Evolutionary conservation across 2,888 invertebrate genomes (phyloP).

Genomic region (Alloscopus bannaensis): DNA sequence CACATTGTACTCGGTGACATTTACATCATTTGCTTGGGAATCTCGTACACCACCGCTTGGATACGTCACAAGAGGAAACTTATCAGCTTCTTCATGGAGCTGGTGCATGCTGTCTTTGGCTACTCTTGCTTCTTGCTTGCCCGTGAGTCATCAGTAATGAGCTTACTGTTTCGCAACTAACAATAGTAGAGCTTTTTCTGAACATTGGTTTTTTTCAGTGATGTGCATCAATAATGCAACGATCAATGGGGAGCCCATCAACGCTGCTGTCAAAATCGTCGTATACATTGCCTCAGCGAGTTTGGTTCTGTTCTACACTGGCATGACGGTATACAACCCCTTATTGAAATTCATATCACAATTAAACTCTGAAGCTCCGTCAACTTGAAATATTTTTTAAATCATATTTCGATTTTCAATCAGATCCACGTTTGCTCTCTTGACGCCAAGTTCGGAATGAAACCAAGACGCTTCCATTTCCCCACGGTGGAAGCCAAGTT

Average conservation of each 20-base stretch:
- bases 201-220: constrained; percentile 7
- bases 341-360: background rate
- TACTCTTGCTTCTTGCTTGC: constrained; percentile 54
- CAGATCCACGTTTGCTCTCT: constrained; percentile 49
- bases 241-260: constrained; percentile 1
- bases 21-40: constrained; percentile 49
- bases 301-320: constrained; percentile 47
- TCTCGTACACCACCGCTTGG: constrained; percentile 57
- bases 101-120: constrained; percentile 40
- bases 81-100: constrained; percentile 45
- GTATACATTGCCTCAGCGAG: constrained; percentile 29
- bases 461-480: constrained; percentile 50
- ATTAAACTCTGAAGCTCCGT: background rate
- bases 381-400: constrained; percentile 6
- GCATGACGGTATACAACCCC: constrained; percentile 46
- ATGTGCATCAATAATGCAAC: constrained; percentile 40
- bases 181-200: too few species aligned
- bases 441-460: constrained; percentile 55
- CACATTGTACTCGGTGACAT: constrained; percentile 47
- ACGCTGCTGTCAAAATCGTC: constrained; percentile 22
- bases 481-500: constrained; percentile 51
- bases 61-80: constrained; percentile 48
- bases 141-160: constrained; percentile 38
- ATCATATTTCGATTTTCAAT: too few species aligned
- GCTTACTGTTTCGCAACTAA: background rate